phyloP scores from a whole-genome alignment of 2,113 vertebrate species.

The Pygoscelis antarcticus region DNA sequence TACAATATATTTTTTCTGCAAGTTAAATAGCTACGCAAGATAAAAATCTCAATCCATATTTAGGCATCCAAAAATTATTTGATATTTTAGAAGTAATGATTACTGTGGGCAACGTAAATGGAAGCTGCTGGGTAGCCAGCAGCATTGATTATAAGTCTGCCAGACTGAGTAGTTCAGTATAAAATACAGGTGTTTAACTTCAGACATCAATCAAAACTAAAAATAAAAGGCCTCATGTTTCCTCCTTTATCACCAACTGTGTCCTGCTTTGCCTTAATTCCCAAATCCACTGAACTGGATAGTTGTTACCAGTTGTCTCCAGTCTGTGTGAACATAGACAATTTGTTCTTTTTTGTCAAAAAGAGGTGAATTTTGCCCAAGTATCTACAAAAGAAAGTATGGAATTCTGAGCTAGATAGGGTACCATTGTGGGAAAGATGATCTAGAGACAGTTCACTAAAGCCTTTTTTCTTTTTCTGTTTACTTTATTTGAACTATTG shows the following conservation, averaged over 20 bases:
- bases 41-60: not conserved
- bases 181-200: not conserved
- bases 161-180: not conserved
- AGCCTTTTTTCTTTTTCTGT: not conserved
- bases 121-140: not conserved
- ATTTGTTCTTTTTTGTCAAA: not conserved
- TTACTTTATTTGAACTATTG: constrained; percentile 62
- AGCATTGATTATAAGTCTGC: not conserved
- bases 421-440: not conserved
- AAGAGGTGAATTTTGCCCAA: not conserved
- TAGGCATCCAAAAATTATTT: not conserved
- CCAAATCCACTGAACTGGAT: not conserved
- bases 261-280: not conserved
- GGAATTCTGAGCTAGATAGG: not conserved
- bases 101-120: not conserved
- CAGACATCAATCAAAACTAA: not conserved
- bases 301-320: not conserved
- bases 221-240: not conserved
- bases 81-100: not conserved
- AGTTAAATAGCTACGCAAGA: not conserved
- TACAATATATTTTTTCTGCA: not conserved
- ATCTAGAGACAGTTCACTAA: not conserved
- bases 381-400: not conserved
- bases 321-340: not conserved
- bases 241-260: not conserved